phyloP scores from a whole-genome alignment of 2,888 invertebrate species.

The Sinodicranocentrus sp. region DNA sequence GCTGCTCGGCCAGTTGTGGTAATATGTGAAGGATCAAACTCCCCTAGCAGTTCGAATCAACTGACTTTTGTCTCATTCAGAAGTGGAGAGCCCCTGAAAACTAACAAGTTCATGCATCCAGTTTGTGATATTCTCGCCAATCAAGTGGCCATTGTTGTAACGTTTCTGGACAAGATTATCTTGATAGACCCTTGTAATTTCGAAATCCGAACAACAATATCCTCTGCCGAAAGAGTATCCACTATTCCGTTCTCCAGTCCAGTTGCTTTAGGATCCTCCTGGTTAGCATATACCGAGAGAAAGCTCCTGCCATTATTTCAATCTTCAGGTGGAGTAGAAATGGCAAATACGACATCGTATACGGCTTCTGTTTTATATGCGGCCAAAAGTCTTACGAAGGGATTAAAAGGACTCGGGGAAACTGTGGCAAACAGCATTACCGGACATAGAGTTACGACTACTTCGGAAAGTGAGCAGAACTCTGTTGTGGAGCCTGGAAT shows the following conservation, averaged over 20 bases:
- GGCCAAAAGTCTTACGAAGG: conserved; percentile 95
- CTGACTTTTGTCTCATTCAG: conserved; percentile 89
- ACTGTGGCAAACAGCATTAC: conserved; percentile 94
- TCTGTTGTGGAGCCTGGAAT: conserved; percentile 89
- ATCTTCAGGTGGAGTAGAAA: conserved; percentile 84
- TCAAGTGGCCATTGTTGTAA: conserved; percentile 90
- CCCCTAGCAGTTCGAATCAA: conserved; percentile 70
- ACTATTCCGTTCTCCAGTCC: conserved; percentile 88
- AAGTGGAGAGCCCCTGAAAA: conserved; percentile 91
- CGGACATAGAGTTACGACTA: conserved; percentile 79
- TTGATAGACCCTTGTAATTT: conserved; percentile 93
- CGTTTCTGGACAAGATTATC: conserved; percentile 93
- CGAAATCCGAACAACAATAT: conserved; percentile 91
- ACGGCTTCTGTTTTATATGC: conserved; percentile 96
- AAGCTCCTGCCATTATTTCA: conserved; percentile 87
- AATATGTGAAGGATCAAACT: conserved; percentile 84
- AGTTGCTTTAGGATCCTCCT: conserved; percentile 88
- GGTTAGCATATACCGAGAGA: conserved; percentile 87
- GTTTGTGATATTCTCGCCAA: conserved; percentile 94
- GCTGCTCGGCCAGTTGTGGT: conserved; percentile 93
- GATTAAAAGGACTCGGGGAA: conserved; percentile 92
- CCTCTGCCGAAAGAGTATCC: conserved; percentile 90
- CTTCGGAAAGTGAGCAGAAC: conserved; percentile 80
- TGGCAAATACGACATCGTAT: conserved; percentile 87
- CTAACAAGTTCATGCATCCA: conserved; percentile 94